phyloP scores from a whole-genome alignment of 2,113 vertebrate species.

The Gobiocypris rarus region DNA sequence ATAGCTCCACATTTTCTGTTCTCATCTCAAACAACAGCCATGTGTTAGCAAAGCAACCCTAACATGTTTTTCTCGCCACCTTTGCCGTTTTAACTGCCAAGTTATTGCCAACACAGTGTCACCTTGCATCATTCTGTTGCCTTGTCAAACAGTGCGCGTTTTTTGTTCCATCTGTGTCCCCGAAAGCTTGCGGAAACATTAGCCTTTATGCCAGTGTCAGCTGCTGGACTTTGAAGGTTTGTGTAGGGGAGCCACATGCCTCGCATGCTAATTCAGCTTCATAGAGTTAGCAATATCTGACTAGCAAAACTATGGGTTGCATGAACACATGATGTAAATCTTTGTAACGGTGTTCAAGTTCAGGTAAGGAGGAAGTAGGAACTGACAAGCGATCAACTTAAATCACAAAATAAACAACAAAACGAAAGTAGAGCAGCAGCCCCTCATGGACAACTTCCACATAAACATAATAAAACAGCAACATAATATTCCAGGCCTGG shows the following conservation, averaged over 20 bases:
- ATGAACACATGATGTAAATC: neutral
- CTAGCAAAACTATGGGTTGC: neutral
- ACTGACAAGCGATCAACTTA: too few relatives aligned
- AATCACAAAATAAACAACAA: too few relatives aligned
- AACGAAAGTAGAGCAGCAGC: too few relatives aligned
- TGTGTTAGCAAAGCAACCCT: neutral
- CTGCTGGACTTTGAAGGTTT: slow-evolving; percentile 10
- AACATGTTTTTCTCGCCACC: slow-evolving; percentile 10
- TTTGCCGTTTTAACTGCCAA: neutral
- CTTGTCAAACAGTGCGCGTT: neutral
- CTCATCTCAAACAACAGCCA: neutral
- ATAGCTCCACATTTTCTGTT: neutral
- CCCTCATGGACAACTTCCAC: too few relatives aligned
- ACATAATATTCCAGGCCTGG: too few relatives aligned
- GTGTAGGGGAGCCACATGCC: too few relatives aligned
- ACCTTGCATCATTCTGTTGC: slow-evolving; percentile 9
- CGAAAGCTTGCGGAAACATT: neutral
- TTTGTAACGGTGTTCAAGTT: too few relatives aligned
- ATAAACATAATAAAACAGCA: too few relatives aligned
- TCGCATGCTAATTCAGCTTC: neutral
- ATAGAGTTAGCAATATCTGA: neutral
- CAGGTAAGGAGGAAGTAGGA: too few relatives aligned
- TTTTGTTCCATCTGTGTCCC: slow-evolving; percentile 12
- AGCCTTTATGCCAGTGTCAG: neutral
- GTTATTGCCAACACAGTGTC: slow-evolving; percentile 3